phyloP scores from a whole-genome alignment of 2,113 vertebrate genomes.

The Pagrus major region DNA sequence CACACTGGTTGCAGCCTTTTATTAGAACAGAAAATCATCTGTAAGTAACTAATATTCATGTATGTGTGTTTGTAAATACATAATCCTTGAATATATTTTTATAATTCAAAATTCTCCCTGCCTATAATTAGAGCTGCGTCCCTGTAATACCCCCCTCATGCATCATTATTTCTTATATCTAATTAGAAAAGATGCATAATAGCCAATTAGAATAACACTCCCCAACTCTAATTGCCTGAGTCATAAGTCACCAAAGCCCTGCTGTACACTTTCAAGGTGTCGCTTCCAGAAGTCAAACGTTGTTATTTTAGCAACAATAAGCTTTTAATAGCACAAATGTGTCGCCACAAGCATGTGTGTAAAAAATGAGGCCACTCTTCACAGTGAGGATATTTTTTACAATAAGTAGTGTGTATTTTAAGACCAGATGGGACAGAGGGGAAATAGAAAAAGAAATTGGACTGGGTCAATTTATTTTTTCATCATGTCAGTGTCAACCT shows the following conservation, averaged over 20 bases:
- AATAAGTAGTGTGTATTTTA: slow-evolving; percentile 25
- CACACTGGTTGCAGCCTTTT: background rate
- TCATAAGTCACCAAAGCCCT: slow-evolving; percentile 48
- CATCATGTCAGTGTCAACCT: background rate
- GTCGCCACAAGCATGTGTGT: background rate
- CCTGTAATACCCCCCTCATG: slow-evolving; percentile 32
- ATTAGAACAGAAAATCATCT: background rate
- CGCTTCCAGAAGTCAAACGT: slow-evolving; percentile 6
- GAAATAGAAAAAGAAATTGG: background rate
- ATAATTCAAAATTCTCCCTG: slow-evolving; percentile 27
- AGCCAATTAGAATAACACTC: slow-evolving; percentile 47
- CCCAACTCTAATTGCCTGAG: slow-evolving; percentile 43
- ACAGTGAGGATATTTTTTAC: background rate
- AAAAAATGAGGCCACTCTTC: slow-evolving; percentile 27
- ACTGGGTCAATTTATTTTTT: slow-evolving; percentile 15
- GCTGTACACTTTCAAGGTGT: slow-evolving; percentile 24
- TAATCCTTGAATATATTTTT: slow-evolving; percentile 30
- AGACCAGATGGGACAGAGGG: background rate
- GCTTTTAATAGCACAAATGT: slow-evolving; percentile 16
- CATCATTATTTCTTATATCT: slow-evolving; percentile 53
- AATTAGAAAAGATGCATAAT: slow-evolving; percentile 60
- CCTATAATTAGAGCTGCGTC: slow-evolving; percentile 43
- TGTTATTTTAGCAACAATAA: slow-evolving; percentile 38
- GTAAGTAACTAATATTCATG: background rate
- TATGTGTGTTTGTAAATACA: slow-evolving; percentile 15